phyloP scores from a whole-genome alignment of 2,113 vertebrate species.

The Sceloporus undulatus region DNA sequence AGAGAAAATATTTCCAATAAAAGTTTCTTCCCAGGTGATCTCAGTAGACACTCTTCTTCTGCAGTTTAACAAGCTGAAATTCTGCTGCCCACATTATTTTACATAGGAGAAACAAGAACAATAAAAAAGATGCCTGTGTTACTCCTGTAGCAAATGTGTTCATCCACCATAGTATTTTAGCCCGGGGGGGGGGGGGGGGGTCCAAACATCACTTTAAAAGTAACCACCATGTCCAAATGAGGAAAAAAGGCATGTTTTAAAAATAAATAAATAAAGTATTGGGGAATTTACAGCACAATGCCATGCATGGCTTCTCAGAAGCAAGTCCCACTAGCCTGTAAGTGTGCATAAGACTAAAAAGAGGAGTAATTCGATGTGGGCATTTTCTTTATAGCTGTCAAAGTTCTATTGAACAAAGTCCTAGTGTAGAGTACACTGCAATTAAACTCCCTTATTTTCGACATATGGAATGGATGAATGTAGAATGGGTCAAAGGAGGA shows the following conservation, averaged over 20 bases:
- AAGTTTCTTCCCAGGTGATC: conserved; percentile 42
- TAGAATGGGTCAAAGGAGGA: background rate
- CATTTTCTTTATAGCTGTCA: background rate
- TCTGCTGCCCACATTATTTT: conserved; percentile 42
- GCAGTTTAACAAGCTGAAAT: conserved; percentile 48
- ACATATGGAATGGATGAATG: background rate
- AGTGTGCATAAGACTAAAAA: background rate
- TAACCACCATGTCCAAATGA: background rate
- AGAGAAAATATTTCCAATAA: background rate
- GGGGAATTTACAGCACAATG: background rate
- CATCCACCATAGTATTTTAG: background rate
- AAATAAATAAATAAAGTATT: background rate
- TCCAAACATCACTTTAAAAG: background rate
- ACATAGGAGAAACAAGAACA: background rate
- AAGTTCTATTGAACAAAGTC: background rate
- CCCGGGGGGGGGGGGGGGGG: background rate
- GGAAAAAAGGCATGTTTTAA: background rate
- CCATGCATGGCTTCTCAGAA: background rate
- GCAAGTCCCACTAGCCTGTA: too few species aligned
- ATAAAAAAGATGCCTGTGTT: background rate
- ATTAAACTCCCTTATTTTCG: background rate
- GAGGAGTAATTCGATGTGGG: background rate
- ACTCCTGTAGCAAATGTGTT: background rate
- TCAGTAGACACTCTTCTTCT: conserved; percentile 41
- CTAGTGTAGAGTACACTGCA: background rate